Conservation (phyloP, 2,888 invertebrate genomes). For the Cantharis flavilabris region DNA sequence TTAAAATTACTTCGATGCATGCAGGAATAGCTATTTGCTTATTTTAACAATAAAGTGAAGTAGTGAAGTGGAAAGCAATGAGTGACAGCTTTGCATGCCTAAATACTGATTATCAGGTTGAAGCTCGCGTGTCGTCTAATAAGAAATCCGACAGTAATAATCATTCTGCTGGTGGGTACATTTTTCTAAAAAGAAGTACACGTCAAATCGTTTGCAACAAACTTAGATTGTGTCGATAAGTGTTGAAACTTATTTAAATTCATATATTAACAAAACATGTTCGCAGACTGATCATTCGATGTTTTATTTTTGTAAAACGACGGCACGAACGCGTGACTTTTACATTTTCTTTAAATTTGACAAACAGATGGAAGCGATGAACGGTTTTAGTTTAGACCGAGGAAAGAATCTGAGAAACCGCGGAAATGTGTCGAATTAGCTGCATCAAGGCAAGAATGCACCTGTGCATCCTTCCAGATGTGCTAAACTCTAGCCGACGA, state of each 20-base stretch:
- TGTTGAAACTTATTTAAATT: slow-evolving; percentile 22
- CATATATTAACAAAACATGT: slow-evolving; percentile 17
- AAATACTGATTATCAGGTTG: slow-evolving; percentile 45
- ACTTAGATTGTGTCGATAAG: slow-evolving; percentile 15
- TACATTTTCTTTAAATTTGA: slow-evolving; percentile 26
- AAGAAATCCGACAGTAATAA: slow-evolving; percentile 50
- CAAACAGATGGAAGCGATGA: slow-evolving; percentile 6
- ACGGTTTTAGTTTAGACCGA: slow-evolving; percentile 12
- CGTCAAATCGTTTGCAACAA: slow-evolving; percentile 39
- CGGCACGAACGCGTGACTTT: slow-evolving; percentile 17
- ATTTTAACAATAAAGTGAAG: background rate
- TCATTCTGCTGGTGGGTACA: slow-evolving; percentile 46
- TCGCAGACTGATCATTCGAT: background rate
- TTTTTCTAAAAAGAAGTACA: slow-evolving; percentile 48
- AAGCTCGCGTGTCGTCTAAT: slow-evolving; percentile 49
- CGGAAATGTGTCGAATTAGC: slow-evolving; percentile 30
- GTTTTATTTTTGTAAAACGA: background rate
- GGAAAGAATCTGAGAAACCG: background rate
- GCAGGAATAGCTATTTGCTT: background rate
- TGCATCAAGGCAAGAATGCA: slow-evolving; percentile 27
- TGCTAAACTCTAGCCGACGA: slow-evolving; percentile 35
- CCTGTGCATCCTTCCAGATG: slow-evolving; percentile 37
- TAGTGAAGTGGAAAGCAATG: slow-evolving; percentile 31
- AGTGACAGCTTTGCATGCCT: slow-evolving; percentile 50
- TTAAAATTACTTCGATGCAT: background rate